Conservation (phyloP, 1,140 invertebrate species). For the Polyergus mexicanus region DNA sequence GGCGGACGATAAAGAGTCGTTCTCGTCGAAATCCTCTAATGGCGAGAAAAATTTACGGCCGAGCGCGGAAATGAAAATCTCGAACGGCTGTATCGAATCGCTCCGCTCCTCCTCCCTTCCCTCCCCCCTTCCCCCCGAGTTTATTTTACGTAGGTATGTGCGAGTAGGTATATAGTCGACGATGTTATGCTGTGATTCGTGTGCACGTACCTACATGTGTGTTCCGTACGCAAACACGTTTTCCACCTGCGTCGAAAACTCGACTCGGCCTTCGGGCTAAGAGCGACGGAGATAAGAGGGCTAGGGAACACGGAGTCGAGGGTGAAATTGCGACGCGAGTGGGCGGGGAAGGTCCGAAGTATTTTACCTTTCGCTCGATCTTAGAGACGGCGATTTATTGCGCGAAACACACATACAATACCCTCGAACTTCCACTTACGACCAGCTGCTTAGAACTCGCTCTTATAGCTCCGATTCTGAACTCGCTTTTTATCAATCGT, state of each 20-base stretch:
- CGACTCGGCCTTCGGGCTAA: slow-evolving; percentile 31
- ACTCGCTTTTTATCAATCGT: slow-evolving; percentile 57
- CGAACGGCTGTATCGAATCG: slow-evolving; percentile 40
- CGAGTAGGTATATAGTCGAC: background rate
- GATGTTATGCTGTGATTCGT: slow-evolving; percentile 34
- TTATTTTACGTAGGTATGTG: background rate
- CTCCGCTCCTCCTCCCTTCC: background rate
- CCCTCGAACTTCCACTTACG: background rate
- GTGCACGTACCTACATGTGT: slow-evolving; percentile 24
- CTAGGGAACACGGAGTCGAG: background rate
- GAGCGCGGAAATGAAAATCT: slow-evolving; percentile 67
- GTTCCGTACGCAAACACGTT: slow-evolving; percentile 35
- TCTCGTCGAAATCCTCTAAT: slow-evolving; percentile 61
- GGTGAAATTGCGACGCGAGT: slow-evolving; percentile 27
- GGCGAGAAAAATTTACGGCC: slow-evolving; percentile 43
- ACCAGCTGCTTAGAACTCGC: slow-evolving; percentile 29
- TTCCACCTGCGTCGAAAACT: background rate
- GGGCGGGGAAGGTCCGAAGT: slow-evolving; percentile 57
- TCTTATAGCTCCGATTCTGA: slow-evolving; percentile 20
- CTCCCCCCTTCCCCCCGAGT: background rate
- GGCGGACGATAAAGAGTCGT: slow-evolving; percentile 55
- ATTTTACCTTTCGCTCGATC: slow-evolving; percentile 78
- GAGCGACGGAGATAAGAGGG: slow-evolving; percentile 52
- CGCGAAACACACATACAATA: slow-evolving; percentile 58
- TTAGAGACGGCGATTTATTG: slow-evolving; percentile 82